Conservation (phyloP, 2,797 vertebrate species). For the Acanthis flammea region DNA sequence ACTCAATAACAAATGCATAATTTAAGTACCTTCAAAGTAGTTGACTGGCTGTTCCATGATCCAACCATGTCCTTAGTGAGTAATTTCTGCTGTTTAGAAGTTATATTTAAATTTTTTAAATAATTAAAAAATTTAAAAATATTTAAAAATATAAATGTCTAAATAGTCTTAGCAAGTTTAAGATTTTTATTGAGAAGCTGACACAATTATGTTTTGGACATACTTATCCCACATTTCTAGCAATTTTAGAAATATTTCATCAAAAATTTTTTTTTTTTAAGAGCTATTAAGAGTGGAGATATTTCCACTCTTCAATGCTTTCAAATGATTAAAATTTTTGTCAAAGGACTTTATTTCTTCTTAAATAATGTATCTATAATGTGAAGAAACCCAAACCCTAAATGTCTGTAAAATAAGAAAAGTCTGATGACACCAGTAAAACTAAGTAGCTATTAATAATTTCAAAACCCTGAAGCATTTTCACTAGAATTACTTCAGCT, state of each 20-base stretch:
- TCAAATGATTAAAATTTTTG: neutral
- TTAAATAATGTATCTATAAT: neutral
- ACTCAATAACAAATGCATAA: neutral
- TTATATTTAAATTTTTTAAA: neutral
- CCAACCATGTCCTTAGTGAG: neutral
- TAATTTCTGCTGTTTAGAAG: neutral
- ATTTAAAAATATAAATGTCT: neutral
- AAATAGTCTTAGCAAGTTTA: neutral
- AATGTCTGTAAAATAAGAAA: neutral
- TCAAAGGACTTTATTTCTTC: neutral
- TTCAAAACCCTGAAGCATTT: neutral
- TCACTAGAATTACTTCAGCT: neutral
- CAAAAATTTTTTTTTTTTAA: neutral
- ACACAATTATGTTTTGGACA: neutral
- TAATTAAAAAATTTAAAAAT: no score
- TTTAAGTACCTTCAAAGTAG: neutral
- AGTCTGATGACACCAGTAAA: neutral
- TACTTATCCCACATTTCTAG: neutral
- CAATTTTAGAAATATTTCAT: neutral
- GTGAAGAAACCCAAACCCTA: rapidly evolving
- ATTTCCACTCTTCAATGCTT: neutral
- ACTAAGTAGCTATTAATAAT: neutral
- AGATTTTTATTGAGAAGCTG: neutral
- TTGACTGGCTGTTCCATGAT: neutral
- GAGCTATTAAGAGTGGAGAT: neutral